Conservation (phyloP, 2,113 vertebrate species). For the Tichodroma muraria region DNA sequence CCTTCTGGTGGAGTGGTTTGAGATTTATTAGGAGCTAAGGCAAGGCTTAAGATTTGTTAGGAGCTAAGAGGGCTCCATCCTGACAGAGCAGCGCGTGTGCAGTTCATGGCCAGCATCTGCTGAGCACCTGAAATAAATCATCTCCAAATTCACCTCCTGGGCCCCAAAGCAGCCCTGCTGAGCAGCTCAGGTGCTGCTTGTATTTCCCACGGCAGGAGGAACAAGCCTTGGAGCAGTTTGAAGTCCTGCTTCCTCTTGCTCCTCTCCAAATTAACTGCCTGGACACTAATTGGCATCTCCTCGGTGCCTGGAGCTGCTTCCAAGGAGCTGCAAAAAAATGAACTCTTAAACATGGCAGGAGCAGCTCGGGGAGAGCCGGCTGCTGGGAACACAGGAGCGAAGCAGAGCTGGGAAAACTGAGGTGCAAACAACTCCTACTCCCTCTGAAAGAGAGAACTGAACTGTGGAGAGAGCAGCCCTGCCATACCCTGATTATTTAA, state of each 20-base stretch:
- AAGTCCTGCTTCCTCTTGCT: background rate
- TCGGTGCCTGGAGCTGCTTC: background rate
- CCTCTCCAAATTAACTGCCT: background rate
- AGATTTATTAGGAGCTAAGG: background rate
- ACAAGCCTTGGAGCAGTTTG: background rate
- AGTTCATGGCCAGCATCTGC: background rate
- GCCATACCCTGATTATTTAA: background rate
- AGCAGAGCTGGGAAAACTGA: background rate
- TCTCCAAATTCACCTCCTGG: background rate
- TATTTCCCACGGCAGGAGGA: background rate
- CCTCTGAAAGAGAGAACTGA: background rate
- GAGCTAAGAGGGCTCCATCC: background rate
- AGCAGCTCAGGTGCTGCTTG: background rate
- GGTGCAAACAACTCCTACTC: background rate
- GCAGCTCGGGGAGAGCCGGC: background rate
- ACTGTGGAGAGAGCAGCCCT: background rate
- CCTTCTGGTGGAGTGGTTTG: background rate
- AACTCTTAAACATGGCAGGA: background rate
- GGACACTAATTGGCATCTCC: background rate
- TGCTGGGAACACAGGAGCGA: background rate
- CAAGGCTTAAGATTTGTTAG: background rate
- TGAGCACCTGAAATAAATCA: background rate
- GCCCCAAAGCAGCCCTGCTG: background rate
- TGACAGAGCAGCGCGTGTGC: background rate
- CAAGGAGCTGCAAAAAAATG: slow-evolving; percentile 22